Percentiles rank a stretch among this genome's conserved stretches.
phyloP scores from a whole-genome alignment of 2,797 vertebrate genomes.

The Parotocinclus haroldoi region DNA sequence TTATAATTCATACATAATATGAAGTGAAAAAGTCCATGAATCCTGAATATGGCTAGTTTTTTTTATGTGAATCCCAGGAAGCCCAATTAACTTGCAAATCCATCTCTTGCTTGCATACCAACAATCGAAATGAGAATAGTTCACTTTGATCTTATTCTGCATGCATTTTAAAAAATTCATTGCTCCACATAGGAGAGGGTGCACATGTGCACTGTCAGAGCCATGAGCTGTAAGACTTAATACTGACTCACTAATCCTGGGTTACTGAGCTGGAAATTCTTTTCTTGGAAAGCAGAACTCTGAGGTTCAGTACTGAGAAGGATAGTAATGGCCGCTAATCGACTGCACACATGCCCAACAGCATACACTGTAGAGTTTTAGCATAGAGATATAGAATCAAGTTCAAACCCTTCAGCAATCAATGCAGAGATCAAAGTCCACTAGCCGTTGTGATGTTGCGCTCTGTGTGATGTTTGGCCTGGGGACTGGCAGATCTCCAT shows the following conservation, averaged over 20 bases:
- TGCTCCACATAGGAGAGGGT: not conserved
- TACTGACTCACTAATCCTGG: slow-evolving; percentile 44
- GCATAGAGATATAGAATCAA: slow-evolving; percentile 40
- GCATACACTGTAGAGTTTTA: slow-evolving; percentile 41
- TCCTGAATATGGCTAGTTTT: not conserved
- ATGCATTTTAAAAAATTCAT: not conserved
- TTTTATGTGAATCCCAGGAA: not conserved
- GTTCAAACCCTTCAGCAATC: slow-evolving; percentile 39
- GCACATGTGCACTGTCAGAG: slow-evolving; percentile 16
- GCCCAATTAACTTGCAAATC: slow-evolving; percentile 20
- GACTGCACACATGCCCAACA: slow-evolving; percentile 45
- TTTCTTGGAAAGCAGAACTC: slow-evolving; percentile 48
- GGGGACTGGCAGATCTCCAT: not conserved
- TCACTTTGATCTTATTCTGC: slow-evolving; percentile 29
- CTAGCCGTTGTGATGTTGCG: slow-evolving; percentile 12
- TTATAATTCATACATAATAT: not conserved
- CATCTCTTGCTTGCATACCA: slow-evolving; percentile 12
- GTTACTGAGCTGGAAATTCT: slow-evolving; percentile 43
- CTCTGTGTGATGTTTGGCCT: slow-evolving; percentile 14
- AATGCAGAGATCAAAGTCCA: slow-evolving; percentile 43
- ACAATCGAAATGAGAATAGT: slow-evolving; percentile 13
- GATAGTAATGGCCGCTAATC: slow-evolving; percentile 51
- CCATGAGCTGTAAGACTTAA: slow-evolving; percentile 51
- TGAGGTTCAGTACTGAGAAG: slow-evolving; percentile 33
- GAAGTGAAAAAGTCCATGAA: slow-evolving; percentile 8